These are phyloP conservation scores for Gnatocerus cornutus DNA, from an alignment of 2,888 invertebrate genomes.

Conservation along the genomic window DNA sequence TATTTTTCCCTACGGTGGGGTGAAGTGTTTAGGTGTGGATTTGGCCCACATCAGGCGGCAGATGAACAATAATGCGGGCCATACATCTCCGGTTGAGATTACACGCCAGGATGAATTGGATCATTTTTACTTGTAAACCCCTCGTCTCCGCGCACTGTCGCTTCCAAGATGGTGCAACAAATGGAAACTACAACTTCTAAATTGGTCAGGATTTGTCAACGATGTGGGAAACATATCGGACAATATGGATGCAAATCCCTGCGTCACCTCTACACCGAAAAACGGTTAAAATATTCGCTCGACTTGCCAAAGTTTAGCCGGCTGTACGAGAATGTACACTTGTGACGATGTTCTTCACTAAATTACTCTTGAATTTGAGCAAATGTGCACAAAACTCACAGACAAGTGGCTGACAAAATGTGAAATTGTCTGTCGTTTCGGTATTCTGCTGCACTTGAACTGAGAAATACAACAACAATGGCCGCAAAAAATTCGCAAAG, in stretches of 20 bases:
- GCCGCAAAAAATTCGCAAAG: too few species aligned
- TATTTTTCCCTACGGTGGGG: slow-evolving; percentile 37
- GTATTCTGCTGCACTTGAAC: too few species aligned
- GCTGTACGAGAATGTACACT: background rate
- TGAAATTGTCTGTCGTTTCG: too few species aligned
- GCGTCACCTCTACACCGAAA: slow-evolving; percentile 11
- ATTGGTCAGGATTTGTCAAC: slow-evolving; percentile 52
- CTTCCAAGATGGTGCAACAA: slow-evolving; percentile 50
- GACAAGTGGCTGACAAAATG: background rate
- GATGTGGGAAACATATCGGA: slow-evolving; percentile 44
- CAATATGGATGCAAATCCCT: slow-evolving; percentile 42
- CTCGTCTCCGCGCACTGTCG: slow-evolving; percentile 47
- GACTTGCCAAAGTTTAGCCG: slow-evolving; percentile 2
- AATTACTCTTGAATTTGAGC: background rate
- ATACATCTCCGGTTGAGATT: slow-evolving; percentile 54
- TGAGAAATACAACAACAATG: too few species aligned
- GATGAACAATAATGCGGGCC: slow-evolving; percentile 54
- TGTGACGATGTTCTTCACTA: background rate
- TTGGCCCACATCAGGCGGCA: slow-evolving; percentile 51
- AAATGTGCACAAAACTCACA: background rate
- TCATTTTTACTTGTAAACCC: slow-evolving; percentile 53
- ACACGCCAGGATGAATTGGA: slow-evolving; percentile 54
- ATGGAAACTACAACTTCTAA: slow-evolving; percentile 52
- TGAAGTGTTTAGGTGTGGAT: slow-evolving; percentile 51
- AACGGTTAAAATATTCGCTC: slow-evolving; percentile 18